Percentiles rank a stretch among this genome's conserved stretches.
These are phyloP conservation scores for Danio rerio DNA, from an alignment of 2,113 vertebrate species.

Conservation along the genomic window GRCz12tu NC_133178.1:64133501-64134000, in stretches of 20 bases:
- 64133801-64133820: neutral
- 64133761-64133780: neutral
- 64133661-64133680: neutral
- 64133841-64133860: too few relatives aligned
- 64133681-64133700: neutral
- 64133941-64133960: too few relatives aligned
- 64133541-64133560: constrained; percentile 18
- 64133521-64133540: constrained; percentile 35
- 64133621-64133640: neutral
- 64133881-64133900: too few relatives aligned
- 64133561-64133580: neutral
- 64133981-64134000: too few relatives aligned
- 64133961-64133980: too few relatives aligned
- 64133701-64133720: neutral
- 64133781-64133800: neutral
- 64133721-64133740: neutral
- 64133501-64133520: neutral
- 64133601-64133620: neutral
- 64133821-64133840: too few relatives aligned
- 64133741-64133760: neutral
- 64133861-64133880: too few relatives aligned
- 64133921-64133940: too few relatives aligned
- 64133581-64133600: neutral
- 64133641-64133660: neutral
- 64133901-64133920: too few relatives aligned